A percentile compares a stretch with the other conserved stretches of the same genome.
Evolutionary conservation across 1,140 invertebrate species (phyloP).

Genomic region (Drosophila littoralis): DNA sequence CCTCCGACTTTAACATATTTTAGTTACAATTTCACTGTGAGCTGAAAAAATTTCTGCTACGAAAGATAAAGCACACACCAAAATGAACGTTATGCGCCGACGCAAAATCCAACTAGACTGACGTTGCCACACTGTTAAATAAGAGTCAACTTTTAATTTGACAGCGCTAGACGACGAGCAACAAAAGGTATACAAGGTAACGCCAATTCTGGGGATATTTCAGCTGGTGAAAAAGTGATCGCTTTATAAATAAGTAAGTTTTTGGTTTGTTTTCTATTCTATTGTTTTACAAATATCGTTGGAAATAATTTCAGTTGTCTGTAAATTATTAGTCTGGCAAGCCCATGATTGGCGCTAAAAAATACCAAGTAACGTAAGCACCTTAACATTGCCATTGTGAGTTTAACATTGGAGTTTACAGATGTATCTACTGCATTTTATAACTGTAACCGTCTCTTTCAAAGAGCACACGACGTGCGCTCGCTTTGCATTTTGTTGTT

Average conservation of each 20-base stretch:
- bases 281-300: background rate
- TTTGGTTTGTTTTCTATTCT: background rate
- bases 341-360: background rate
- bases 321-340: background rate
- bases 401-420: slow-evolving; percentile 25
- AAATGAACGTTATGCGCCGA: slow-evolving; percentile 33
- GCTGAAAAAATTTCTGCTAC: slow-evolving; percentile 38
- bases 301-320: too few relatives aligned
- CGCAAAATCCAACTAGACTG: slow-evolving; percentile 37
- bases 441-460: slow-evolving; percentile 33
- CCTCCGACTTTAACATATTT: slow-evolving; percentile 85
- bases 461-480: slow-evolving; percentile 35
- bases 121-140: slow-evolving; percentile 21
- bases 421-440: slow-evolving; percentile 15
- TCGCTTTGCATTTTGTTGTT: slow-evolving; percentile 47
- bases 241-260: too few relatives aligned
- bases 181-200: background rate
- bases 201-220: background rate
- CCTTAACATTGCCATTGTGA: slow-evolving; percentile 5
- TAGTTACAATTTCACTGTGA: slow-evolving; percentile 20
- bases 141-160: background rate
- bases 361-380: background rate
- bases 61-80: slow-evolving; percentile 33
- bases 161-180: background rate
- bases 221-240: too few relatives aligned